Conservation (phyloP, 2,888 invertebrate species). For the Tenodera sinensis region DNA sequence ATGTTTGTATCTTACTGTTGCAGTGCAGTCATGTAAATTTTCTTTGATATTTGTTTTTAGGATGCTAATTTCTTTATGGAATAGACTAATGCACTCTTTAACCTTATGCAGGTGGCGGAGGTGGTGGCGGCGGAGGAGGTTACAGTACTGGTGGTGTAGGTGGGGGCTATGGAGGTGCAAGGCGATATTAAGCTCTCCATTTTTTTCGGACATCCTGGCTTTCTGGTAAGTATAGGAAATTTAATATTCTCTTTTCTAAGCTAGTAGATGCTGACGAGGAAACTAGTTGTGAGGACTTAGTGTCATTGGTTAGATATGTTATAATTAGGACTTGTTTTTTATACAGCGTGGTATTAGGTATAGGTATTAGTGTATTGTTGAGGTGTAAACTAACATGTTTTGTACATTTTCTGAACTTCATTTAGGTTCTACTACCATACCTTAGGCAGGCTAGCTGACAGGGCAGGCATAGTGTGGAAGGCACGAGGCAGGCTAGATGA, state of each 20-base stretch:
- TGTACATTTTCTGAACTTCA: conserved; percentile 29
- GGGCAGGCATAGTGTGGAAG: conserved; percentile 24
- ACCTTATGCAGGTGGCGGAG: not conserved
- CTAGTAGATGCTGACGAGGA: not conserved
- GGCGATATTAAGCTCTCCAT: conserved; percentile 23
- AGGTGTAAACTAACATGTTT: conserved; percentile 30
- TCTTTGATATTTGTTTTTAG: no score
- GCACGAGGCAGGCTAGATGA: conserved; percentile 26
- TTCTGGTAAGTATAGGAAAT: conserved; percentile 10
- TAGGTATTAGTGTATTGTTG: conserved; percentile 5
- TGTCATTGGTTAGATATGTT: not conserved
- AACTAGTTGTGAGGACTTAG: not conserved
- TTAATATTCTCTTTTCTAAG: not conserved
- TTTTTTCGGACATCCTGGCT: not conserved
- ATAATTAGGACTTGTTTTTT: not conserved
- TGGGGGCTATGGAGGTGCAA: conserved; percentile 23
- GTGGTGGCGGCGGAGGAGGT: conserved; percentile 31
- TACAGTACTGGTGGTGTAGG: conserved; percentile 31
- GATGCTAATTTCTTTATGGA: no score
- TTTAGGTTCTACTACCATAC: conserved; percentile 29
- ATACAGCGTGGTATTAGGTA: not conserved
- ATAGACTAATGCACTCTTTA: no score
- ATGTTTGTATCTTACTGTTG: no score
- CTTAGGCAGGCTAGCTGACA: conserved; percentile 30
- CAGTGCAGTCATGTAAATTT: no score